Percentiles rank a stretch among this genome's conserved stretches.
Conservation (phyloP, 2,888 invertebrate species). For the Acrocyrtus sp. region DNA sequence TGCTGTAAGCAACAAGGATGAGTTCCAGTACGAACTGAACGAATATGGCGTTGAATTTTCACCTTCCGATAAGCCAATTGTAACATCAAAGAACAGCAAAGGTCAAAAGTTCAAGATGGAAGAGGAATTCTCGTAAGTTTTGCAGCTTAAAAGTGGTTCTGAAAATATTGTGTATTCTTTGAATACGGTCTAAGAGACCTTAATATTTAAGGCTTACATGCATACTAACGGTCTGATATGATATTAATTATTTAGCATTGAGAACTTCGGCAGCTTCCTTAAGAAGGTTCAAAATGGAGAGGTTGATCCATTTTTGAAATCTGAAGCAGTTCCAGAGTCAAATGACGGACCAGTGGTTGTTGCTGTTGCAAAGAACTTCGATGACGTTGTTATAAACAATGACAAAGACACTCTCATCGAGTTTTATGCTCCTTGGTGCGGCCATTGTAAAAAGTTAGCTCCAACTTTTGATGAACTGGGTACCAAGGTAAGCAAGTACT, state of each 20-base stretch:
- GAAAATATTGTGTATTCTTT: no score
- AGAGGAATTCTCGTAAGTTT: constrained; percentile 76
- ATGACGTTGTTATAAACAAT: constrained; percentile 90
- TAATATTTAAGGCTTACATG: no score
- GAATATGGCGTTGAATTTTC: constrained; percentile 92
- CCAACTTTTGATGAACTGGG: constrained; percentile 96
- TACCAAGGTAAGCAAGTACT: constrained; percentile 81
- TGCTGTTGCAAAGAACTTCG: constrained; percentile 97
- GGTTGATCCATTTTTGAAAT: constrained; percentile 93
- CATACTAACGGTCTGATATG: no score
- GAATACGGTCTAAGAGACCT: no score
- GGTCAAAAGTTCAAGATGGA: constrained; percentile 91
- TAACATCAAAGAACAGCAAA: constrained; percentile 83
- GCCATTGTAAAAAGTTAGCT: constrained; percentile 96
- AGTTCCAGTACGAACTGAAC: constrained; percentile 93
- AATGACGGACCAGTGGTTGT: constrained; percentile 88
- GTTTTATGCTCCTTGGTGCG: constrained; percentile 98
- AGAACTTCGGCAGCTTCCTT: constrained; percentile 84
- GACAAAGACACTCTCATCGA: constrained; percentile 94
- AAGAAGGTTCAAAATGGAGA: constrained; percentile 83
- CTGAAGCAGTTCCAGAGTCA: constrained; percentile 88
- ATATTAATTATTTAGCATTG: constrained; percentile 82
- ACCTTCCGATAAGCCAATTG: constrained; percentile 88
- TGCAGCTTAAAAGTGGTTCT: no score
- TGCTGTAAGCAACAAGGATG: constrained; percentile 91